Conservation (phyloP, 2,797 vertebrate species). For the Myotis daubentonii region DNA sequence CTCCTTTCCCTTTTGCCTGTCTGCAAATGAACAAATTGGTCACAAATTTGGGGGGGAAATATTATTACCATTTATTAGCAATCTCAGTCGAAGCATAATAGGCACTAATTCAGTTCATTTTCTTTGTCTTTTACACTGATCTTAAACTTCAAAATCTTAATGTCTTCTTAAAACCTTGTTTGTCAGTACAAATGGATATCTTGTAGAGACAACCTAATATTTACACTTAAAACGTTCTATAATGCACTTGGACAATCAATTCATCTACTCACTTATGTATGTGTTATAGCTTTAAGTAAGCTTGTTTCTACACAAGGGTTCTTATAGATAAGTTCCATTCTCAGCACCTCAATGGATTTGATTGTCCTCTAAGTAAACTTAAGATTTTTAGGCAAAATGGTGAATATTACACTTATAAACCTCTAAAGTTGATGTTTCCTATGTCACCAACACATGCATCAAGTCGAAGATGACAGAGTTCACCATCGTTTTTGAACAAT, state of each 20-base stretch:
- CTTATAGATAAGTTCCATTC: neutral
- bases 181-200: slow-evolving; percentile 19
- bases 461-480: neutral
- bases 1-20: neutral
- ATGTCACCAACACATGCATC: neutral
- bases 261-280: neutral
- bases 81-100: neutral
- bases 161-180: slow-evolving; percentile 27
- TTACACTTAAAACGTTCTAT: slow-evolving; percentile 42
- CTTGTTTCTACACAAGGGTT: neutral
- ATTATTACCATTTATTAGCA: slow-evolving; percentile 16
- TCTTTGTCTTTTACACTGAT: slow-evolving; percentile 51
- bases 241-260: neutral
- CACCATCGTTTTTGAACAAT: neutral
- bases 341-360: neutral
- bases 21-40: slow-evolving; percentile 39
- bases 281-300: neutral
- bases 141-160: slow-evolving; percentile 48
- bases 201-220: neutral
- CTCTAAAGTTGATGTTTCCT: neutral
- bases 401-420: neutral
- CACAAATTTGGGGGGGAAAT: neutral
- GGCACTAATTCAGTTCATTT: slow-evolving; percentile 39
- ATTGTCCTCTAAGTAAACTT: slow-evolving; percentile 1
- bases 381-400: neutral